These are phyloP conservation scores for Gymnoscopelus braueri DNA, from an alignment of 2,797 vertebrate genomes.

Conservation along the genomic window DNA sequence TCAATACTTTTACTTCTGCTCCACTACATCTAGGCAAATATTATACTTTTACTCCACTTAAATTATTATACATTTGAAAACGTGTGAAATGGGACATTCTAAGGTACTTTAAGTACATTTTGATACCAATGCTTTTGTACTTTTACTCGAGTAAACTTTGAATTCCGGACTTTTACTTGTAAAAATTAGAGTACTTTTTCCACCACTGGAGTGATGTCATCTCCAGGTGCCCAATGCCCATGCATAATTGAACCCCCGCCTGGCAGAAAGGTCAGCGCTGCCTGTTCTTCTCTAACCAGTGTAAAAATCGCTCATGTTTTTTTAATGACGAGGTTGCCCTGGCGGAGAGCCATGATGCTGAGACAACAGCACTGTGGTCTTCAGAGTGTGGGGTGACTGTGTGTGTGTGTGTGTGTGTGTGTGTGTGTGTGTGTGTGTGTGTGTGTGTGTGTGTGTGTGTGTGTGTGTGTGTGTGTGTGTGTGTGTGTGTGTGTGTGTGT, in stretches of 20 bases:
- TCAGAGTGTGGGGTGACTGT: slow-evolving; percentile 3
- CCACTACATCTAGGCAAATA: too few species aligned
- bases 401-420: slow-evolving; percentile 3
- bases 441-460: slow-evolving; percentile 2
- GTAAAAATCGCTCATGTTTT: slow-evolving; percentile 45
- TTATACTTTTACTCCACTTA: too few species aligned
- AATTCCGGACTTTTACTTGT: too few species aligned
- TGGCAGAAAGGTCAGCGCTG: slow-evolving; percentile 44
- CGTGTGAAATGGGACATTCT: too few species aligned
- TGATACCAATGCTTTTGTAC: too few species aligned
- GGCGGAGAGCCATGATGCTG: slow-evolving; percentile 18
- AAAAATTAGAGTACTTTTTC: too few species aligned
- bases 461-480: not conserved
- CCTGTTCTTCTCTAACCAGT: slow-evolving; percentile 33
- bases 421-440: not conserved
- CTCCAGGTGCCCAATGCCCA: slow-evolving; percentile 19
- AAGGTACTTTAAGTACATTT: too few species aligned
- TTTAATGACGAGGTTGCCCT: slow-evolving; percentile 54
- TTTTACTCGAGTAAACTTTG: too few species aligned
- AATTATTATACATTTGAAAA: too few species aligned
- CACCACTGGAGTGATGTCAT: slow-evolving; percentile 52
- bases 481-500: not conserved
- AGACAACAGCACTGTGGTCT: slow-evolving; percentile 26
- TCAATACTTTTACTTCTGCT: too few species aligned
- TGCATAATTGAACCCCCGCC: slow-evolving; percentile 52